Base-by-base conservation (phyloP, 1,140 invertebrate genomes). In the Sarcophaga bullata region DNA sequence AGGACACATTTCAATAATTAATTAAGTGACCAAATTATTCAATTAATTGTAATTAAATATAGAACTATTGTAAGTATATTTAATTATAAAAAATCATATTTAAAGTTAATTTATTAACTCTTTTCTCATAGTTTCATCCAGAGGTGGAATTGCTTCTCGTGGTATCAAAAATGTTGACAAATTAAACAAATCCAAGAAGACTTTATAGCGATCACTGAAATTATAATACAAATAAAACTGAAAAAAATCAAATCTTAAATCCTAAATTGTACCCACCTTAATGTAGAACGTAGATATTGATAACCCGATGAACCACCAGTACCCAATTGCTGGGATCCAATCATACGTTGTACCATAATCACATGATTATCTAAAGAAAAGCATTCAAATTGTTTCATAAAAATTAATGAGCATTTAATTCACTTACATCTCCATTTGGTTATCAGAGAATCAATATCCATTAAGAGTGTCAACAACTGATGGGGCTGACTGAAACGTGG, bases 401-500 rank as follows among this genome's bases (percentile, higher is more conserved):
- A 58, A 91, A 85, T 37, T 81, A 37, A 37, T 37, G 25, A 37
- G 6, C 50, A 52, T 1, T 0, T 52, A 13, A 52, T 46, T 73
- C n/a, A 93, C 95, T 95, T 93, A 99, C 98, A 99, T 91, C 98
- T 93, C 98, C 98, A 99, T 91, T 99, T 99, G n/a, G 98, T 99
- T 84, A 99, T 97, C 76, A 99, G 92, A 2, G 97, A 97, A 91
- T 99, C 98, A 50, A 99, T 98, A 89, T 99, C 98, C 96, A 99
- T 99, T 2, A 99, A 93, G 6, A 97, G 92, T 0, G 94, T 96
- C 0, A 99, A 92, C 78, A 99, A 93, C 90, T 99, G 98, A 92
- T 98, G 97, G 0, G 98, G 98, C 89, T 99, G 97, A 85, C 97
- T 98, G 91, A 99, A 99, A 37, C 98, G 92, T 0, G 98, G 97